Evolutionary conservation across 92 coral and sea anemone species (phyloP), one percentile per base, ranked within the genome.

Genomic region (Parazoanthus atlanticus): DNA sequence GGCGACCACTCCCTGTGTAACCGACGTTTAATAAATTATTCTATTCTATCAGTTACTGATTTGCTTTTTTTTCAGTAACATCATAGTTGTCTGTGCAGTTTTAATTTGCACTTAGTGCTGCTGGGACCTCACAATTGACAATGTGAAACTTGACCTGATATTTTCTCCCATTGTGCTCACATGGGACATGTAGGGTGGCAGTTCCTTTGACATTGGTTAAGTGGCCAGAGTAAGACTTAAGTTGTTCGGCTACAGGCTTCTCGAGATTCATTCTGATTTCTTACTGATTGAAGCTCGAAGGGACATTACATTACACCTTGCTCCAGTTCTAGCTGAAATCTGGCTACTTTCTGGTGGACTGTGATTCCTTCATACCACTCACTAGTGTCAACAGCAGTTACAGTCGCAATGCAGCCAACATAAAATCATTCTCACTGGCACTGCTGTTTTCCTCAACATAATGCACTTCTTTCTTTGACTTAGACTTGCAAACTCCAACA

Each of bases 141-240:
- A 90, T 77, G 19, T 86, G 88, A 78, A 90, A 86, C 72, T 89
- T 76, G 47, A 84, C 89, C 71, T 72, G 81, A 54, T 83, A 84
- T 8, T 83, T 30, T 31, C 75, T 69, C 29, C 91, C 79, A 52
- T 89, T 81, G 82, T 89, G 69, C 32, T 73, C 65, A 75, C 80
- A 65, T n/a, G 74, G n/a, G n/a, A n/a, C n/a, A n/a, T n/a, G 85
- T 70, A 89, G 80, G 33, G 79, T 85, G 74, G 72, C 81, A 30
- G 71, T 64, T 67, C 91, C 91, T 61, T 30, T 73, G n/a, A 72
- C 70, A 11, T 67, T 38, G 6, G 82, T 89, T 0, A 89, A 29
- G 76, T 89, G 91, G 13, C 89, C 91, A 66, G 85, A 84, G 61
- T 82, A 89, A 74, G 91, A 81, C 80, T 82, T 88, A 2, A 81